Evolutionary conservation across 2,113 vertebrate species (phyloP).

Genomic region (Amphilophus citrinellus): DNA sequence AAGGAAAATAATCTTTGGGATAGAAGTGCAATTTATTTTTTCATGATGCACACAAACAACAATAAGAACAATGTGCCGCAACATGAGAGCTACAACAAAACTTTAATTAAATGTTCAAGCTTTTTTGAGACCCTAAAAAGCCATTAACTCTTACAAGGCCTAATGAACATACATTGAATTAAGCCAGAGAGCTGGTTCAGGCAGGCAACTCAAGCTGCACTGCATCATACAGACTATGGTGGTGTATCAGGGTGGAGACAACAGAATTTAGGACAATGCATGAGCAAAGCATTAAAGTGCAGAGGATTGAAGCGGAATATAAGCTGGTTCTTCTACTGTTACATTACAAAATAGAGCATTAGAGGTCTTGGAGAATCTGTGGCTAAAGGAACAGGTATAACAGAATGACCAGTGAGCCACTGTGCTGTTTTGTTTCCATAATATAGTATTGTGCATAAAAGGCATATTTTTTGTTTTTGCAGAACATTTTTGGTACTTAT

Average conservation of each 20-base stretch:
- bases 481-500: too few relatives aligned
- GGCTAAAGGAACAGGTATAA: neutral
- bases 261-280: neutral
- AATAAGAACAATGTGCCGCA: neutral
- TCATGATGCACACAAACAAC: neutral
- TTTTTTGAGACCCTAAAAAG: neutral
- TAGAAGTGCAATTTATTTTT: neutral
- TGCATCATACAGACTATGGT: neutral
- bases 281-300: neutral
- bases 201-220: neutral
- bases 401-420: neutral
- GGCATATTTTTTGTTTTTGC: too few relatives aligned
- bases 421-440: neutral
- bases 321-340: neutral
- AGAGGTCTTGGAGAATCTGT: too few relatives aligned
- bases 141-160: neutral
- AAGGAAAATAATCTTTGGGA: neutral
- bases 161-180: neutral
- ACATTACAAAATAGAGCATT: neutral
- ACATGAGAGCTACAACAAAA: neutral
- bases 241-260: neutral
- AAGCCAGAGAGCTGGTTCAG: neutral
- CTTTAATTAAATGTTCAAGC: neutral
- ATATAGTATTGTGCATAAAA: neutral
- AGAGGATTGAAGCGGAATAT: neutral